Conservation (phyloP, 2,888 invertebrate genomes). For the Ceriagrion tenellum region DNA sequence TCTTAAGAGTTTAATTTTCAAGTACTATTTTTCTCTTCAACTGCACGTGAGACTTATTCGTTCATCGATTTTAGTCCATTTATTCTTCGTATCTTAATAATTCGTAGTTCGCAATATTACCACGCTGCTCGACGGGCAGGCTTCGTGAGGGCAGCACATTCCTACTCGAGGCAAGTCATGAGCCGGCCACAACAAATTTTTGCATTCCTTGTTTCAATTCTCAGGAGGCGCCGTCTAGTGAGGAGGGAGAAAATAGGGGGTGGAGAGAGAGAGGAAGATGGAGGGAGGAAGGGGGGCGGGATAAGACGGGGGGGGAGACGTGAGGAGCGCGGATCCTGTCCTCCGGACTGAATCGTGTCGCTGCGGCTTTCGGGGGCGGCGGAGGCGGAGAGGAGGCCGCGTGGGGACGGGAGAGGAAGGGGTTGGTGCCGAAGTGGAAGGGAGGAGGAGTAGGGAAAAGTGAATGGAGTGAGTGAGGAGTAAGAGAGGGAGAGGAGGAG, state of each 20-base stretch:
- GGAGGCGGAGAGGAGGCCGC: neutral
- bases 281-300: neutral
- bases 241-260: neutral
- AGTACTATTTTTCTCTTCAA: no score
- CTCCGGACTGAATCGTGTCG: neutral
- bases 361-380: constrained; percentile 15
- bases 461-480: neutral
- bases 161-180: neutral
- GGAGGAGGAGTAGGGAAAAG: neutral
- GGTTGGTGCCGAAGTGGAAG: neutral
- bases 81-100: no score
- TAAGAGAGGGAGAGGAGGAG: neutral
- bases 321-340: neutral
- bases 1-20: no score
- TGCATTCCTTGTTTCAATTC: constrained; percentile 8
- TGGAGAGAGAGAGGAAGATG: neutral
- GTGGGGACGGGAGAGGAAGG: neutral
- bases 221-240: neutral
- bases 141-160: neutral
- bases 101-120: neutral
- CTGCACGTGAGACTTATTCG: no score
- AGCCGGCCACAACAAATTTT: neutral
- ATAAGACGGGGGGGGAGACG: neutral
- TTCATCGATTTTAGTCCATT: no score
- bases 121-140: neutral